These are phyloP conservation scores for Psittacara wagleri DNA, from an alignment of 2,113 vertebrate genomes.

Conservation along the genomic window DNA sequence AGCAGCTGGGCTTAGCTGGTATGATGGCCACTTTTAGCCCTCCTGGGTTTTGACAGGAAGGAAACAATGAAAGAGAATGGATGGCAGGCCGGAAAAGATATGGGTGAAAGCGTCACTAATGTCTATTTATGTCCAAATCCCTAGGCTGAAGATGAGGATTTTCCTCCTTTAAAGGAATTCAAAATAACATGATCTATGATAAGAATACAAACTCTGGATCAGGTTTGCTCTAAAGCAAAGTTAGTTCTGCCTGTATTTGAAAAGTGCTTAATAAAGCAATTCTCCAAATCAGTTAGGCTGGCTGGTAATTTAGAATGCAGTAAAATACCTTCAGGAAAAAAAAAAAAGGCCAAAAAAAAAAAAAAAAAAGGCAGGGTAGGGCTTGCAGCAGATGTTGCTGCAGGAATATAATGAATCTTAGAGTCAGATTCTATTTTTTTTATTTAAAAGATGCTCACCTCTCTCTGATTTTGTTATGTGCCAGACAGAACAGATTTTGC, in stretches of 20 bases:
- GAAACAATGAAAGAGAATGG: slow-evolving; percentile 35
- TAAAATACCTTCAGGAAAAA: neutral
- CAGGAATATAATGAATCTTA: neutral
- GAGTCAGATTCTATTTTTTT: neutral
- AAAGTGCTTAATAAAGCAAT: neutral
- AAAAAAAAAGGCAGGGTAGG: neutral
- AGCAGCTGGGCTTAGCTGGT: slow-evolving; percentile 48
- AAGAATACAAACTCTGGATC: neutral
- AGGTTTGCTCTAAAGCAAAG: neutral
- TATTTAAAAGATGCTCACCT: neutral
- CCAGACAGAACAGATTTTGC: neutral
- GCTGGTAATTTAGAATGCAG: neutral
- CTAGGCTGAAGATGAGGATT: neutral
- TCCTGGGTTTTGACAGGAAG: slow-evolving; percentile 52
- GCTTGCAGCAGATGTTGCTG: neutral
- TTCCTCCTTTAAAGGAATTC: neutral
- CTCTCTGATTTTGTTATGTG: neutral
- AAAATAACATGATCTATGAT: neutral
- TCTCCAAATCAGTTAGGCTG: neutral
- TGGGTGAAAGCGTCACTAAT: slow-evolving; percentile 20
- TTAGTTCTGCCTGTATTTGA: neutral
- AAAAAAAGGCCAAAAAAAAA: neutral
- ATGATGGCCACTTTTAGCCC: slow-evolving; percentile 13
- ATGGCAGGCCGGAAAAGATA: neutral
- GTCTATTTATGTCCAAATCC: neutral